A percentile compares a stretch with the other conserved stretches of the same genome.
These are phyloP conservation scores for Camptogramma bilineatum DNA, from an alignment of 2,888 invertebrate species.

Conservation along the genomic window DNA sequence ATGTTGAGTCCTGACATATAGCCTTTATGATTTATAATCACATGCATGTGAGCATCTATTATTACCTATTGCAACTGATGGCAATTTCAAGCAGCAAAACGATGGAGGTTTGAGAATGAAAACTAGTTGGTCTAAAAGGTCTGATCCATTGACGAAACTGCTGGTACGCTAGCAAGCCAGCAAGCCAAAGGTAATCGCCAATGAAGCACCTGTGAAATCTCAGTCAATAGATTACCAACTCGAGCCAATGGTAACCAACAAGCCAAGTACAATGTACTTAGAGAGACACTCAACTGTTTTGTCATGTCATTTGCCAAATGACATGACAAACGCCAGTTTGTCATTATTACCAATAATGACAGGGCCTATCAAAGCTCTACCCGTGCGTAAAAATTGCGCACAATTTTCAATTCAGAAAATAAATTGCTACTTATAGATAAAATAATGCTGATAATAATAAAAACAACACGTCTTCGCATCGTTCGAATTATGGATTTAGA, in stretches of 20 bases:
- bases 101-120: too few species aligned
- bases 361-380: not conserved
- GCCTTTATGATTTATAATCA: not conserved
- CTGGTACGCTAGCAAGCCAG: too few species aligned
- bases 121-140: too few species aligned
- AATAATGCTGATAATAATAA: not conserved
- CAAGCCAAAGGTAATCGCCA: too few species aligned
- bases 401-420: constrained; percentile 2
- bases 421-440: not conserved
- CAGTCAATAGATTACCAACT: too few species aligned
- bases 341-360: not conserved
- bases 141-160: too few species aligned
- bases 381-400: constrained; percentile 15
- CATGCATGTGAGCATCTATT: not conserved
- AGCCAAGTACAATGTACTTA: too few species aligned
- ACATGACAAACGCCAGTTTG: not conserved
- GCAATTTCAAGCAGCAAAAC: too few species aligned
- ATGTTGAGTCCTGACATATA: not conserved
- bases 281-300: not conserved
- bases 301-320: not conserved
- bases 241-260: too few species aligned
- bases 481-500: not conserved
- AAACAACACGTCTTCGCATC: not conserved
- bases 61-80: too few species aligned
- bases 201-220: too few species aligned